Base-by-base conservation (phyloP, 1,140 invertebrate genomes). In the Drosophila arizonae region DNA sequence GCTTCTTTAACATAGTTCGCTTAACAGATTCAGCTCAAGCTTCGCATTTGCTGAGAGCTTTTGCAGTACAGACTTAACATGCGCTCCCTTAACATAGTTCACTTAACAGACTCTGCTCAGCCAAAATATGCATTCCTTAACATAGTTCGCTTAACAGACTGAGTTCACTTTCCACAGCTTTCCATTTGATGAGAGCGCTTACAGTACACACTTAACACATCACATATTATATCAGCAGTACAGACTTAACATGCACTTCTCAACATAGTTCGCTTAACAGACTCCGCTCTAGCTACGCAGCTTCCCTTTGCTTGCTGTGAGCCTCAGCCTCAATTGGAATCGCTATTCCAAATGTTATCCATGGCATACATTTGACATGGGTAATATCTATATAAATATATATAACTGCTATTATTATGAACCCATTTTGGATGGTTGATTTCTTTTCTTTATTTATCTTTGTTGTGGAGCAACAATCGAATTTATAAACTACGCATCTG, bases 341-440 rank as follows among this genome's bases (percentile, higher is more conserved):
- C 36, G 36, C 0, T 11, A 39, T 39, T 4, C 11, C 10, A 39
- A 11, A 11, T 39, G 11, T 39, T 39, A 13, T 39, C 33, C 33
- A 9, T 33, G 33, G 36, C 36, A 39, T 8, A 39, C 36, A 6
- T 43, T 52, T 39, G 13, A 15, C 50, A 43, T 54, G 39, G 50
- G 36, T 43, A n/a, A 64, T 26, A 43, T 64, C 30, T 30, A 8
- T 33, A 45, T 26, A 43, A 54, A 21, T 21, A 8, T 30, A 45
- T 43, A 39, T 30, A 36, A 11, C 28, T 39, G 28, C 30, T 58
- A 51, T 67, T 58, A 67, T 58, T 67, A n/a, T n/a, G 24, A 21
- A 50, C 17, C 36, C 10, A 39, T 48, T 57, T 15, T 33, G 6
- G 10, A 15, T 51, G 21, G 6, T 3, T 30, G 28, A 30, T 33